Percentiles rank a stretch among this genome's conserved stretches.
Conservation (phyloP, 1,140 invertebrate genomes). For the Zaprionus tsacasi region DNA sequence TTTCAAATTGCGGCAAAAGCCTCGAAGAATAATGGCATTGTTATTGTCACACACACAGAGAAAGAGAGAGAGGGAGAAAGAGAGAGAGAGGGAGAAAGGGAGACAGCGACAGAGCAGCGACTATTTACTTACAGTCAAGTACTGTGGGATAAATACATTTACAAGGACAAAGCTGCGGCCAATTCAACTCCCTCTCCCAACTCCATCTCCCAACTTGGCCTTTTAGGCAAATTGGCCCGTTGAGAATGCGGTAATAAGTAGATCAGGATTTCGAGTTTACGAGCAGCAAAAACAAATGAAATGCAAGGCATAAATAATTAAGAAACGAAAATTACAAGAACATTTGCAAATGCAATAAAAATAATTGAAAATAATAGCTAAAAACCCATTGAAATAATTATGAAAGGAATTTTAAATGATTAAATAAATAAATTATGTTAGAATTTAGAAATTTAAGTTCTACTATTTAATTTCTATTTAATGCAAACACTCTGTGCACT, state of each 20-base stretch:
- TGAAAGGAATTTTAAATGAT: neutral
- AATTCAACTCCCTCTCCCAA: slow-evolving; percentile 17
- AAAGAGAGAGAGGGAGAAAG: neutral
- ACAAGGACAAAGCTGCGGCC: slow-evolving; percentile 38
- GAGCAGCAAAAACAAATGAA: neutral
- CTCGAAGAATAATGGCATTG: slow-evolving; percentile 55
- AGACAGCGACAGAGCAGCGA: slow-evolving; percentile 3
- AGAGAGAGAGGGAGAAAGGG: neutral
- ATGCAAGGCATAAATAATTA: slow-evolving; percentile 13
- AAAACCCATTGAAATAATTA: too few relatives aligned
- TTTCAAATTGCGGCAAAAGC: slow-evolving; percentile 54
- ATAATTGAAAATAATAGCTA: neutral
- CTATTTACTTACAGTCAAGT: slow-evolving; percentile 45
- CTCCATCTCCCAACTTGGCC: slow-evolving; percentile 11
- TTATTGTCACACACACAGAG: slow-evolving; percentile 46
- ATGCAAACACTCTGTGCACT: too few relatives aligned
- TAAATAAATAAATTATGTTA: neutral
- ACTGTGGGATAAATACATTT: slow-evolving; percentile 45
- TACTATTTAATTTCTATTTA: too few relatives aligned
- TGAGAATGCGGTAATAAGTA: slow-evolving; percentile 5
- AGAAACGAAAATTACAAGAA: neutral
- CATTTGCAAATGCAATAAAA: neutral
- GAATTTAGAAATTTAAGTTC: neutral
- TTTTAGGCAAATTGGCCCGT: slow-evolving; percentile 45
- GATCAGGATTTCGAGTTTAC: slow-evolving; percentile 8